These are phyloP conservation scores for Plectropomus leopardus DNA, from an alignment of 2,113 vertebrate species.

Conservation along the genomic window DNA sequence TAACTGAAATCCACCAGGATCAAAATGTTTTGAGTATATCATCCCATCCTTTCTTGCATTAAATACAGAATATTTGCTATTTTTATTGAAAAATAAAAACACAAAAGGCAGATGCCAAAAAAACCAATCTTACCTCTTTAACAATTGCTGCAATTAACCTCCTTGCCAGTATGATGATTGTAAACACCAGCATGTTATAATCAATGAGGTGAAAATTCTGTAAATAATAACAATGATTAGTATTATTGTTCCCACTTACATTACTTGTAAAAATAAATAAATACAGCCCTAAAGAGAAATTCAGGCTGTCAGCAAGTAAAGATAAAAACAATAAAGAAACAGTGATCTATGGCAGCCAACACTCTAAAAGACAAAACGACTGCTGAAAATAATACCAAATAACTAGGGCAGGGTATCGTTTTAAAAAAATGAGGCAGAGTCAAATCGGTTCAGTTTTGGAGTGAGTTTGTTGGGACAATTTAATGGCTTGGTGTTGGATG, in stretches of 20 bases:
- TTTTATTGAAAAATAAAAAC: background rate
- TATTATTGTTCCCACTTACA: background rate
- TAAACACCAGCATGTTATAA: conserved; percentile 98
- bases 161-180: conserved; percentile 93
- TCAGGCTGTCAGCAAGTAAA: background rate
- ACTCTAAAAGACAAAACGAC: background rate
- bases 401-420: no score
- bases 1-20: no score
- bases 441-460: no score
- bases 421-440: no score
- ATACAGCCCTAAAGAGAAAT: background rate
- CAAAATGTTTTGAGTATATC: no score
- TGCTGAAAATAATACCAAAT: background rate
- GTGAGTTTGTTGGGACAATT: no score
- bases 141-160: conserved; percentile 95
- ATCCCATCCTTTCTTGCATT: no score
- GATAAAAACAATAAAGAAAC: background rate
- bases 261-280: background rate
- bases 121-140: conserved; percentile 91
- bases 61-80: background rate
- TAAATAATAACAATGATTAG: conserved; percentile 41
- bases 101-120: background rate
- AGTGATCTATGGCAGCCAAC: background rate
- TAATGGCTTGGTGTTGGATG: no score
- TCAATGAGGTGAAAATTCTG: conserved; percentile 99